Percentiles rank a stretch among this genome's conserved stretches.
Evolutionary conservation across 2,113 vertebrate genomes (phyloP).

Genomic region (Nesoenas mayeri): DNA sequence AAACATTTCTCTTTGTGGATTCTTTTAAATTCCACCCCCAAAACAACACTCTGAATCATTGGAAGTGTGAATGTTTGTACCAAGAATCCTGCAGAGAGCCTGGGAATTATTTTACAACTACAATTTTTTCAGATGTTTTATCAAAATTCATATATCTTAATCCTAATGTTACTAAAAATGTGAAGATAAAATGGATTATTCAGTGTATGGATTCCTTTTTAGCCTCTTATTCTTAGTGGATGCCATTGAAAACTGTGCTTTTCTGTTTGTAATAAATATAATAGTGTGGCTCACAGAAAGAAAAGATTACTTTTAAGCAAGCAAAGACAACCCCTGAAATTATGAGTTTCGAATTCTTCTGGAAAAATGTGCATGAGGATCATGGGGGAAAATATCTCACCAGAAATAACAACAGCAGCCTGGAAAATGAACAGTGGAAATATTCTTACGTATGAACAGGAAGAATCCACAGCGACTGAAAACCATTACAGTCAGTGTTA

Average conservation of each 20-base stretch:
- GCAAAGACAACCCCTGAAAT: background rate
- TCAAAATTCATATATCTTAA: background rate
- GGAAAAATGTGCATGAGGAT: conserved; percentile 27
- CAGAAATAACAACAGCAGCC: background rate
- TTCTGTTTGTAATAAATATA: background rate
- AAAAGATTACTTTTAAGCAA: background rate
- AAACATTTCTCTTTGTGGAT: background rate
- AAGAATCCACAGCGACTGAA: background rate
- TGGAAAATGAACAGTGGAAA: background rate
- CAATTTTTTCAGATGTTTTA: background rate
- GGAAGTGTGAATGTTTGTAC: background rate
- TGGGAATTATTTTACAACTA: background rate
- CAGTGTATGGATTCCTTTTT: background rate
- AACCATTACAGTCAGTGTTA: background rate
- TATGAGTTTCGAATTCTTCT: conserved; percentile 25
- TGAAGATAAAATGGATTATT: background rate
- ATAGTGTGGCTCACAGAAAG: background rate
- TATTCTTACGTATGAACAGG: background rate
- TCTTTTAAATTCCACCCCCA: background rate
- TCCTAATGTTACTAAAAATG: background rate
- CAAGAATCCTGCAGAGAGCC: background rate
- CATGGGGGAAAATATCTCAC: background rate
- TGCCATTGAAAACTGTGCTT: background rate
- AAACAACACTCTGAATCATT: background rate
- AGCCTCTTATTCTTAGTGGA: background rate